These are phyloP conservation scores for Dichetophora obliterata DNA, from an alignment of 2,888 invertebrate species.

Conservation along the genomic window DNA sequence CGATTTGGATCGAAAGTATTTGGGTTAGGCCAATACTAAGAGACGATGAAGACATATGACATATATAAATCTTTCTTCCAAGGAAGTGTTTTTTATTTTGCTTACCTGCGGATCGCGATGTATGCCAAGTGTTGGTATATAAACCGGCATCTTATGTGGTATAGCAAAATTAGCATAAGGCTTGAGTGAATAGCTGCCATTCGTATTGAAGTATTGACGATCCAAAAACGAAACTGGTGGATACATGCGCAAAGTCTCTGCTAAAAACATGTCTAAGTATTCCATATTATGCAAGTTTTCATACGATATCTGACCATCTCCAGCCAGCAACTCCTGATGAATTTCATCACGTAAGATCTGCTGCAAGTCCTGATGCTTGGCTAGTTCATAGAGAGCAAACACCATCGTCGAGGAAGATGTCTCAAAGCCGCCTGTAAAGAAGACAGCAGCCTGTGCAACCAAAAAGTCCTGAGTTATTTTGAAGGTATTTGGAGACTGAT, in stretches of 20 bases:
- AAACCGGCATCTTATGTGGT: slow-evolving; percentile 62
- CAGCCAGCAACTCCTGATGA: slow-evolving; percentile 59
- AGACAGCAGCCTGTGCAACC: slow-evolving; percentile 65
- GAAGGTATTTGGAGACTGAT: slow-evolving; percentile 50
- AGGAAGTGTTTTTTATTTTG: too few relatives aligned
- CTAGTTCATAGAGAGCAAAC: slow-evolving; percentile 67
- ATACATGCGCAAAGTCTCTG: slow-evolving; percentile 66
- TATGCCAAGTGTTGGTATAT: slow-evolving; percentile 63
- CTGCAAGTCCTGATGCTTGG: slow-evolving; percentile 68
- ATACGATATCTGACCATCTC: slow-evolving; percentile 67
- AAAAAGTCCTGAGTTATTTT: slow-evolving; percentile 59
- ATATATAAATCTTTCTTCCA: too few relatives aligned
- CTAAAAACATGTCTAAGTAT: slow-evolving; percentile 69
- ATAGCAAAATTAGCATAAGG: slow-evolving; percentile 60
- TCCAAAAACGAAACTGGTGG: slow-evolving; percentile 67
- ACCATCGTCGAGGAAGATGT: slow-evolving; percentile 69
- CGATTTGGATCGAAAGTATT: slow-evolving; percentile 65
- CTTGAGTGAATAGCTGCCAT: slow-evolving; percentile 55
- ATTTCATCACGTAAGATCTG: slow-evolving; percentile 69
- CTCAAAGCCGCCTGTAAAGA: slow-evolving; percentile 67
- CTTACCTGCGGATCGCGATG: slow-evolving; percentile 66
- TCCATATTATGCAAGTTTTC: slow-evolving; percentile 69
- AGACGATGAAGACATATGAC: too few relatives aligned
- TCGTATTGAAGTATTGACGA: slow-evolving; percentile 57
- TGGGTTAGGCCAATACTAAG: slow-evolving; percentile 64